These are phyloP conservation scores for Eolophus roseicapilla DNA, from an alignment of 2,113 vertebrate species.

Conservation along the genomic window DNA sequence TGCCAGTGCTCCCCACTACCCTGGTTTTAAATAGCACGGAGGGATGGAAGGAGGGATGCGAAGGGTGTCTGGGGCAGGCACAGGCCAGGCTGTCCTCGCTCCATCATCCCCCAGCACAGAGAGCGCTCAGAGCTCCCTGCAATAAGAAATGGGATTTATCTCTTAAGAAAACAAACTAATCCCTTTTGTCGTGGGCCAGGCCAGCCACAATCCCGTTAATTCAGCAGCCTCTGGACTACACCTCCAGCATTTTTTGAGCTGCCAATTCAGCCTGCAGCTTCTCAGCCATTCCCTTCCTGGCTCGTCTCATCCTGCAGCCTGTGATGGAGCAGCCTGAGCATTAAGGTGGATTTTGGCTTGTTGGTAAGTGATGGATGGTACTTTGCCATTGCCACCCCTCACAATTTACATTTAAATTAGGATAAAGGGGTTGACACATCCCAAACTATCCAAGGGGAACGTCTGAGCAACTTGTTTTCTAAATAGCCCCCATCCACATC, in stretches of 20 bases:
- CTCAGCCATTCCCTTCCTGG: background rate
- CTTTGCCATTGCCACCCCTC: background rate
- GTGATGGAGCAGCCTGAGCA: background rate
- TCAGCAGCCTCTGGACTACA: background rate
- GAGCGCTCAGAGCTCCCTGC: background rate
- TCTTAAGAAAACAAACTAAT: background rate
- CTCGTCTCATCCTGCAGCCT: background rate
- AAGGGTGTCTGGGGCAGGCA: background rate
- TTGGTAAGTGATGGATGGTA: background rate
- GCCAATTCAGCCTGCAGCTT: background rate
- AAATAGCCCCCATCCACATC: too few relatives aligned
- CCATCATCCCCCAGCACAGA: rapidly evolving
- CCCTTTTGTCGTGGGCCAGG: background rate
- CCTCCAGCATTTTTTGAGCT: background rate
- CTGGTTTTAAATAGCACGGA: background rate
- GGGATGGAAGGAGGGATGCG: rapidly evolving
- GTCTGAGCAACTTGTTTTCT: background rate
- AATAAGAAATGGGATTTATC: background rate
- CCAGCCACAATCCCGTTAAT: background rate
- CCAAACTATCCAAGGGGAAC: background rate
- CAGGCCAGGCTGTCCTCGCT: background rate
- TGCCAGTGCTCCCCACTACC: rapidly evolving
- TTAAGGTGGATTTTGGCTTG: rapidly evolving
- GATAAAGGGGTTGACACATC: background rate
- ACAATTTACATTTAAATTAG: background rate